A percentile compares a stretch with the other conserved stretches of the same genome.
phyloP scores from a whole-genome alignment of 37 sponge, comb jelly and placozoan genomes.

The Geodia barretti region DNA sequence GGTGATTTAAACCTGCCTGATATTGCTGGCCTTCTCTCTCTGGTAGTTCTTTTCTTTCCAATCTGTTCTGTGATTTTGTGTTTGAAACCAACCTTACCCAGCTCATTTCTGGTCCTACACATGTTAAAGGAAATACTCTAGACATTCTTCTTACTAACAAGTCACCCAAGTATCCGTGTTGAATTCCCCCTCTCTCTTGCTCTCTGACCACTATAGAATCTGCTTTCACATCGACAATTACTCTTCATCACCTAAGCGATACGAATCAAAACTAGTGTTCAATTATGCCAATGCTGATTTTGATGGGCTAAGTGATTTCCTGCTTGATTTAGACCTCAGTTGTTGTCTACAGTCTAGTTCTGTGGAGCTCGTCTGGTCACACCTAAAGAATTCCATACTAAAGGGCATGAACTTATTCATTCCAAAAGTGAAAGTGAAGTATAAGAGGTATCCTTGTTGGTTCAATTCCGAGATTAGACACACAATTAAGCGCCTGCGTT shows the following conservation, averaged over 20 bases:
- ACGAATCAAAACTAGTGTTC: background rate
- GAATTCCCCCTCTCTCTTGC: background rate
- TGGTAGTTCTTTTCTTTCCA: background rate
- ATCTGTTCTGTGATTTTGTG: constrained; percentile 28
- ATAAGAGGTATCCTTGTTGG: background rate
- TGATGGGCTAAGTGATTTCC: background rate
- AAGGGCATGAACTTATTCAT: background rate
- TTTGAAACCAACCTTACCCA: constrained; percentile 26
- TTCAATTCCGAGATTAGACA: constrained; percentile 12
- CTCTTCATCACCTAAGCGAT: background rate
- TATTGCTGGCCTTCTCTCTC: constrained; percentile 23
- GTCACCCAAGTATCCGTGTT: background rate
- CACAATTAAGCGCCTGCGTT: background rate
- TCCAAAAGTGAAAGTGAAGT: background rate
- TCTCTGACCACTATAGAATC: constrained; percentile 1
- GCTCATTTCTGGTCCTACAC: constrained; percentile 32
- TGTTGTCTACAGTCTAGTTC: background rate
- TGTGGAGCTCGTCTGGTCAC: constrained; percentile 14
- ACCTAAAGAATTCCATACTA: background rate
- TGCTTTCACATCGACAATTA: background rate
- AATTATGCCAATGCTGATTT: constrained; percentile 33
- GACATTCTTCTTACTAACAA: constrained; percentile 23
- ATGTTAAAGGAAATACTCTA: constrained; percentile 32
- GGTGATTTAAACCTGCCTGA: constrained; percentile 51
- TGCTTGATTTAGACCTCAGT: background rate